Evolutionary conservation across 1,140 invertebrate genomes (phyloP), one percentile per base, ranked within the genome.

Genomic region (Brachionus koreanus): DNA sequence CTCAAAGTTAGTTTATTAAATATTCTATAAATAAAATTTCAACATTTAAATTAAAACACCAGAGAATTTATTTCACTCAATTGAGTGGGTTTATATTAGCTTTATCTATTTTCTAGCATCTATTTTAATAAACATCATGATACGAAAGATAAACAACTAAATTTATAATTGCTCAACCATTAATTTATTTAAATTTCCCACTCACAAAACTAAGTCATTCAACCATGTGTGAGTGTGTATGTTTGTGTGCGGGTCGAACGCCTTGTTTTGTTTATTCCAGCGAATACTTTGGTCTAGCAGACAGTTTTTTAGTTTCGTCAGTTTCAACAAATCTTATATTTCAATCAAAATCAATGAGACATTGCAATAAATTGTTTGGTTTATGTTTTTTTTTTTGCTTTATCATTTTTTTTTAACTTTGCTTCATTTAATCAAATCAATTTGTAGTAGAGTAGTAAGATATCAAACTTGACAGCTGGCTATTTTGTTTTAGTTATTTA

Each of bases 271-370:
- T 57, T 57, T 65, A 65, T 65, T 65, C 63, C 33, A 33, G 9
- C 25, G 63, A 65, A 65, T 65, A 65, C 63, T 65, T 65, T 65
- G 9, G 63, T 33, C 25, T 65, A 33, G 25, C 63, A 65, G 63
- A 65, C 63, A 65, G 25, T 57, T 57, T 19, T 57, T 57, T 19
- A 57, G 19, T 57, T 57, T 57, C n/a, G 49, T 57, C 49, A 65
- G 33, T 33, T 37, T 33, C 63, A 33, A n/a, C 33, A 65, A 65
- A 65, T 65, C 63, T 65, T 65, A 33, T 29, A 65, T 65, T 65
- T 65, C 63, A 65, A 65, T 65, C 63, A 65, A 37, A 65, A 33
- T 65, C 63, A 65, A 65, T 65, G 63, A 65, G 63, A 65, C 63
- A n/a, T 65, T 65, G 25, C 63, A 65, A 10, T 65, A 65, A 65